Percentiles rank a stretch among this genome's conserved stretches.
Evolutionary conservation across 2,113 vertebrate species (phyloP).

Genomic region (Emydocephalus ijimae): DNA sequence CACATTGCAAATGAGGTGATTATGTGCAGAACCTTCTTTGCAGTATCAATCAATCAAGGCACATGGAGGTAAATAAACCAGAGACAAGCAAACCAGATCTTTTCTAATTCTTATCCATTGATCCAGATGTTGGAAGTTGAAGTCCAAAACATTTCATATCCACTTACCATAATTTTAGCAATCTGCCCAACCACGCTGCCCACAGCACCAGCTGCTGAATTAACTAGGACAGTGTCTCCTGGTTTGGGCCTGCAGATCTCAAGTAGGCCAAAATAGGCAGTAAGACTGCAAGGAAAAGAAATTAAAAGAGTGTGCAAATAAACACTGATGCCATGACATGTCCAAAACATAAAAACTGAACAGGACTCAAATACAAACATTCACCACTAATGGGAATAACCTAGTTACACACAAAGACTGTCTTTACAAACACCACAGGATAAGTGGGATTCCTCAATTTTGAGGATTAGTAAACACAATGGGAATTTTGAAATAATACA

Average conservation of each 20-base stretch:
- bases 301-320: not conserved
- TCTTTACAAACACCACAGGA: not conserved
- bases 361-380: not conserved
- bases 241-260: conserved; percentile 76
- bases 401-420: not conserved
- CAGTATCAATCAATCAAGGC: not conserved
- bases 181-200: conserved; percentile 84
- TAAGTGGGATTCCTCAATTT: not conserved
- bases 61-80: too few relatives aligned
- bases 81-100: not conserved
- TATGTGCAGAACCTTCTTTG: not conserved
- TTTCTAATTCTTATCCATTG: not conserved
- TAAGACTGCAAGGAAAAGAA: conserved; percentile 71
- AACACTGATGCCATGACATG: rapidly evolving
- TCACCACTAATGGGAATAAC: not conserved
- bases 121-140: not conserved
- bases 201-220: conserved; percentile 85
- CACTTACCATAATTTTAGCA: conserved; percentile 80
- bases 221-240: conserved; percentile 84
- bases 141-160: not conserved
- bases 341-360: too few relatives aligned
- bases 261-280: conserved; percentile 81
- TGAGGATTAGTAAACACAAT: not conserved
- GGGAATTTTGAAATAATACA: not conserved
- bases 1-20: not conserved